Evolutionary conservation across 2,888 invertebrate species (phyloP).

Genomic region (Loripinus fragilis): DNA sequence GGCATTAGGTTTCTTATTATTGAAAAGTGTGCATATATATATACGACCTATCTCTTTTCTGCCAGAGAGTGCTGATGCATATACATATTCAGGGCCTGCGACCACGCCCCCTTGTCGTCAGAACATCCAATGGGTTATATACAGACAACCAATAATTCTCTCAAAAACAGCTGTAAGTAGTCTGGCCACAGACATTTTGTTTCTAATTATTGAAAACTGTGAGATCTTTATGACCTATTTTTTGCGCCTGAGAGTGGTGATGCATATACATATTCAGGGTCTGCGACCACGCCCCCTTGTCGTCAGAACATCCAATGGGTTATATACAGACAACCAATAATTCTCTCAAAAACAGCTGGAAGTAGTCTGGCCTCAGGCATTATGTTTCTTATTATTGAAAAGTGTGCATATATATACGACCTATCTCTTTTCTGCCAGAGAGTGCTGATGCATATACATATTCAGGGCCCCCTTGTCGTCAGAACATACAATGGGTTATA

Average conservation of each 20-base stretch:
- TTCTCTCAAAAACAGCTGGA: neutral
- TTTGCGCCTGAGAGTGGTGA: neutral
- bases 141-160: neutral
- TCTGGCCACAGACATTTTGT: too few species aligned
- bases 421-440: neutral
- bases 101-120: constrained; percentile 7
- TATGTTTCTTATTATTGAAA: too few species aligned
- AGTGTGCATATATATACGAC: neutral
- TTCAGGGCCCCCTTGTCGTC: neutral
- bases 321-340: neutral
- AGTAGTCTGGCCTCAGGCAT: too few species aligned
- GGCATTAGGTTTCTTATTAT: too few species aligned
- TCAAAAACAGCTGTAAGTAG: neutral
- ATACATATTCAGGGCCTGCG: neutral
- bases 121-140: neutral
- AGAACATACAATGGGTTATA: constrained; percentile 4
- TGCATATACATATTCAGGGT: neutral
- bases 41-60: neutral
- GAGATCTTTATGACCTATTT: neutral
- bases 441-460: neutral
- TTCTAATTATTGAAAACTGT: too few species aligned
- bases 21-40: too few species aligned
- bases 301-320: neutral
- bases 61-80: neutral
- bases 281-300: constrained; percentile 9